Conservation (phyloP, 2,797 vertebrate genomes). For the Pangasius djambal region DNA sequence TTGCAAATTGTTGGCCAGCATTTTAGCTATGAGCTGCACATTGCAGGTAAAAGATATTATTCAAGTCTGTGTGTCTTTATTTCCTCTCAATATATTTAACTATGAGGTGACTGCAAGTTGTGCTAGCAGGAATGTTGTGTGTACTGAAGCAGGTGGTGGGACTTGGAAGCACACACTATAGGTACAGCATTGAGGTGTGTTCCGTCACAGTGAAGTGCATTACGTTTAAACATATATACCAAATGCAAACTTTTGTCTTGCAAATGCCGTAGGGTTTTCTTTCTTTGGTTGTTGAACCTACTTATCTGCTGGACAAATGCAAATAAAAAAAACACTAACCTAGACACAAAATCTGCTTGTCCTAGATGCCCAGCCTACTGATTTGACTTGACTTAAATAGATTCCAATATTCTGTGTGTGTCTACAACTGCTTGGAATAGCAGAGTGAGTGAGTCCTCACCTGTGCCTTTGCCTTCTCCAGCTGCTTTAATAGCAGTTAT, state of each 20-base stretch:
- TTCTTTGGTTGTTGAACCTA: neutral
- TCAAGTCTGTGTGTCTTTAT: neutral
- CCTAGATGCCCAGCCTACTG: neutral
- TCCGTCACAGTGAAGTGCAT: neutral
- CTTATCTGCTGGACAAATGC: neutral
- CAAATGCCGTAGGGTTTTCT: neutral
- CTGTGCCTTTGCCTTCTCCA: neutral
- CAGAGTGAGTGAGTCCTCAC: conserved; percentile 9
- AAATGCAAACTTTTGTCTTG: neutral
- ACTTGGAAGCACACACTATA: neutral
- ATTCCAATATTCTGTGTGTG: neutral
- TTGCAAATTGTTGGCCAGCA: neutral
- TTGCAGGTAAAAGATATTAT: neutral
- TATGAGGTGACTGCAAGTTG: neutral
- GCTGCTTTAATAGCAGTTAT: conserved; percentile 7
- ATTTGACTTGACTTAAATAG: neutral
- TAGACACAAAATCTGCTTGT: neutral
- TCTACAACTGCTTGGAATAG: conserved; percentile 10
- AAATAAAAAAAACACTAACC: neutral
- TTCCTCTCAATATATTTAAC: neutral
- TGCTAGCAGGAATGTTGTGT: neutral
- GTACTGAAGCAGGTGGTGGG: neutral
- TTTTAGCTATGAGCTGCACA: neutral
- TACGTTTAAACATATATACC: neutral
- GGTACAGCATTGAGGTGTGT: neutral